Base-by-base conservation (phyloP, 2,888 invertebrate species). In the Lacanobia oleracea region DNA sequence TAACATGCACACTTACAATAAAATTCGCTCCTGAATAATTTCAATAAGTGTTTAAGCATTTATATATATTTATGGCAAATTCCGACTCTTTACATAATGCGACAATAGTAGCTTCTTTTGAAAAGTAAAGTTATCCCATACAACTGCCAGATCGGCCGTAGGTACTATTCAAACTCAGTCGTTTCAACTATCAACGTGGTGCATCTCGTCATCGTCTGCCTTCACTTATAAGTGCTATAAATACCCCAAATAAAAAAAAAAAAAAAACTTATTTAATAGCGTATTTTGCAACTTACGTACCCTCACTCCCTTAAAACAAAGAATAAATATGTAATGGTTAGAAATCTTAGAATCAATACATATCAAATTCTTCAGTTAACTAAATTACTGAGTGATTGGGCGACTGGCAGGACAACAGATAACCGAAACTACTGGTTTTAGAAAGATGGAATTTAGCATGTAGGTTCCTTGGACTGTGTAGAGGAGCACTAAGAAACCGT, bases 111-210 rank as follows among this genome's bases (percentile, higher is more conserved):
- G 21, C 50, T 37, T 51, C 27, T 60, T 77, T 74, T 54, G n/a
- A 77, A 50, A 69, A 69, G 69, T 74, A 50, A 77, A 50, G 54
- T 33, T 48, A 33, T 48, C 77, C 73, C 33, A 77, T 71, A 59
- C 78, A 78, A 63, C 62, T 53, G 53, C 40, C 72, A 75, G 62
- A 48, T n/a, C 37, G 45, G 40, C 21, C 57, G n/a, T n/a, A n/a
- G 37, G 8, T 76, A 27, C 77, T 51, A 27, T 71, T 71, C 50
- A 67, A 70, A 72, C 66, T 59, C 62, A 64, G 60, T 51, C 53
- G 33, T 66, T 56, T 51, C 73, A 43, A 62, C 45, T 60, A 62
- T 37, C 51, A 71, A 71, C 59, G 45, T 27, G 27, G 27, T 27
- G 27, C 27, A 27, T 27, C 2, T 48, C 48, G 56, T 70, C 45